phyloP scores from a whole-genome alignment of 2,888 invertebrate species.

The Blera fallax region DNA sequence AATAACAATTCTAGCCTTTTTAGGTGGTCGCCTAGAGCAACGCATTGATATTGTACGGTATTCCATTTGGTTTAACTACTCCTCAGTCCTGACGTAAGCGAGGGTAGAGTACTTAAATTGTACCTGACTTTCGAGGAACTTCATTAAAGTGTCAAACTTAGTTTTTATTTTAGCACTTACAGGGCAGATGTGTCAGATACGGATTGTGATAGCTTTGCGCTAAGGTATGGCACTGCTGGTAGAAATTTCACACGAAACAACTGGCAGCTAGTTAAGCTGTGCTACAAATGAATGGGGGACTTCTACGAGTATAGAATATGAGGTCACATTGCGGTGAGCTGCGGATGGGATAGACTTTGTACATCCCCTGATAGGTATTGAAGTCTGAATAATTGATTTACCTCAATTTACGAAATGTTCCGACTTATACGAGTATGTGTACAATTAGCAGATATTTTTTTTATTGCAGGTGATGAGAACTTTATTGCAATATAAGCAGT shows the following conservation, averaged over 20 bases:
- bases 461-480: neutral
- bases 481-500: too few relatives aligned
- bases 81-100: neutral
- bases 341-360: neutral
- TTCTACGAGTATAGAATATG: neutral
- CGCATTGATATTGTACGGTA: neutral
- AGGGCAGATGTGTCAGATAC: slow-evolving; percentile 25
- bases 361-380: neutral
- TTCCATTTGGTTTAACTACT: slow-evolving; percentile 5
- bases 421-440: too few relatives aligned
- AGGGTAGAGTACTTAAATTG: neutral
- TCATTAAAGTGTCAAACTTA: slow-evolving; percentile 59
- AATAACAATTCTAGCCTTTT: slow-evolving; percentile 38
- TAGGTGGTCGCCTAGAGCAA: slow-evolving; percentile 44
- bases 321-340: neutral
- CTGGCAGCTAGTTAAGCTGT: neutral
- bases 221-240: slow-evolving; percentile 3
- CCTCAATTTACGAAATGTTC: neutral
- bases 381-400: neutral
- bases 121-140: slow-evolving; percentile 6
- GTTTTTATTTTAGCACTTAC: slow-evolving; percentile 20
- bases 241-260: neutral
- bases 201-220: slow-evolving; percentile 30
- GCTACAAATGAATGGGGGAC: neutral
- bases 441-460: neutral